Evolutionary conservation across 92 coral and sea anemone species (phyloP).

Genomic region (Zoanthus gigantus): DNA sequence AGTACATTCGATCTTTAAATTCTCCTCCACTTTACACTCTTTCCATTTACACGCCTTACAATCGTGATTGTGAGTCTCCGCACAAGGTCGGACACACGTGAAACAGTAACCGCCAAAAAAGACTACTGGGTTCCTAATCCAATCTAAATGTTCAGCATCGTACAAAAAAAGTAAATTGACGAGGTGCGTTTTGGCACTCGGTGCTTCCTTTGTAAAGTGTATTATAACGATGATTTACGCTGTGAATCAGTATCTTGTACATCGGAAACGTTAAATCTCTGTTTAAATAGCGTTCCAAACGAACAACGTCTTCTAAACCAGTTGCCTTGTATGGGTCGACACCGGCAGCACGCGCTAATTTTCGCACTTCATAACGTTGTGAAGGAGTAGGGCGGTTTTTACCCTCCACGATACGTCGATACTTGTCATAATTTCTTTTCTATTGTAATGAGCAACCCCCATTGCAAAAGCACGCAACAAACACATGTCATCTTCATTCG

Average conservation of each 20-base stretch:
- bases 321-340: slow-evolving; percentile 7
- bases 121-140: not conserved
- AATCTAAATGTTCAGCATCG: not conserved
- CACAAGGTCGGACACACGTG: too few species aligned
- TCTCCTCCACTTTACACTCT: too few species aligned
- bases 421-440: not conserved
- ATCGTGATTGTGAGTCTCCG: too few species aligned
- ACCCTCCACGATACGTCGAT: not conserved
- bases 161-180: not conserved
- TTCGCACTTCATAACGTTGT: not conserved
- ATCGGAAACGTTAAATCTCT: not conserved
- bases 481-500: too few species aligned
- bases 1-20: too few species aligned
- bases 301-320: slow-evolving; percentile 27
- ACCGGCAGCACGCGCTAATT: not conserved
- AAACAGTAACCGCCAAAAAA: too few species aligned
- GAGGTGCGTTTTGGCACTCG: not conserved
- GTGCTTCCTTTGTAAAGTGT: not conserved
- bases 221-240: too few species aligned
- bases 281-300: not conserved
- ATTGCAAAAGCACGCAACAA: too few species aligned
- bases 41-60: too few species aligned
- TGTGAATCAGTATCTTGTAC: not conserved
- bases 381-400: not conserved
- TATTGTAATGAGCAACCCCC: not conserved